A percentile compares a stretch with the other conserved stretches of the same genome.
Conservation (phyloP, 2,113 vertebrate species). For the Lipotes vexillifer region DNA sequence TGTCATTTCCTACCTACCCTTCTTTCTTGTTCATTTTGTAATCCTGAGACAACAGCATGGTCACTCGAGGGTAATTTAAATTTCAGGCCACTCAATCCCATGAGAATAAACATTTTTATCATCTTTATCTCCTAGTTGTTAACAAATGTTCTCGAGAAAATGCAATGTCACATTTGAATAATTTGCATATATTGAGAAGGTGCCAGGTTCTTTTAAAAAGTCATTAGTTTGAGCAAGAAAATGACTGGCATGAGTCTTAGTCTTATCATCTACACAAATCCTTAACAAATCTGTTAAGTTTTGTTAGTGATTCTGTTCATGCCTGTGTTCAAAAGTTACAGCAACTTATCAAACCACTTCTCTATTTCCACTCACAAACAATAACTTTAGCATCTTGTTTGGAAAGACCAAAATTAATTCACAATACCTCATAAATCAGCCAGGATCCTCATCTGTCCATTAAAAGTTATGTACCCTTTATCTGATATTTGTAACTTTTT, state of each 20-base stretch:
- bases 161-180: background rate
- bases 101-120: background rate
- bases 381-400: background rate
- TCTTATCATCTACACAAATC: background rate
- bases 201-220: background rate
- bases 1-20: background rate
- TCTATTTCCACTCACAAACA: background rate
- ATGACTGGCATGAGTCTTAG: background rate
- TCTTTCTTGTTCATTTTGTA: background rate
- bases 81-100: background rate
- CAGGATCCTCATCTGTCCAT: background rate
- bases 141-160: background rate
- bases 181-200: background rate
- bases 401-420: background rate
- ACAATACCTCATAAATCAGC: background rate
- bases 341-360: background rate
- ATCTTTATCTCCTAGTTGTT: background rate
- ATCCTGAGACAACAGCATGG: background rate
- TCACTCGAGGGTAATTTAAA: background rate
- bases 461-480: background rate
- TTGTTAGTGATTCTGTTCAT: background rate
- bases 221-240: background rate
- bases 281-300: background rate
- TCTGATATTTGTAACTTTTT: background rate
- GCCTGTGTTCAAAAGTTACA: background rate